These are phyloP conservation scores for Drosophila funebris DNA, from an alignment of 1,140 invertebrate species.

Conservation along the genomic window DNA sequence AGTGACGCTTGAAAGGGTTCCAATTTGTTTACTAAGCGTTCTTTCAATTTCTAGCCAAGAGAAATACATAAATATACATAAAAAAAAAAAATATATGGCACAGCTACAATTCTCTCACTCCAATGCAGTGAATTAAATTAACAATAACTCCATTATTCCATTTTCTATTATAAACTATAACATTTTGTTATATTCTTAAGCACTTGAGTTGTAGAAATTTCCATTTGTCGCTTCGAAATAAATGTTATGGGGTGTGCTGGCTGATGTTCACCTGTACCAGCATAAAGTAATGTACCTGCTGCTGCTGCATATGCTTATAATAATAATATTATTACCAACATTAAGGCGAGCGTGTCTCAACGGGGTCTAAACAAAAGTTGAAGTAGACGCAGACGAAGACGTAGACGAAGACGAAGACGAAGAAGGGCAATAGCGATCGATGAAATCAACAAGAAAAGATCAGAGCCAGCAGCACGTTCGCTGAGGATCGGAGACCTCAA, in stretches of 20 bases:
- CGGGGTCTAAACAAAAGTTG: slow-evolving; percentile 66
- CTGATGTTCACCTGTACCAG: slow-evolving; percentile 75
- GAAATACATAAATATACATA: not conserved
- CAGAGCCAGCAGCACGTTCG: slow-evolving; percentile 43
- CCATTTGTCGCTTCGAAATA: slow-evolving; percentile 13
- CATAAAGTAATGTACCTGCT: slow-evolving; percentile 79
- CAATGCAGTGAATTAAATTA: not conserved
- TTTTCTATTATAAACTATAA: too few relatives aligned
- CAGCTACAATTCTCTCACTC: not conserved
- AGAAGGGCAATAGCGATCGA: slow-evolving; percentile 20
- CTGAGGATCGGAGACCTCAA: slow-evolving; percentile 21
- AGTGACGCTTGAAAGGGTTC: slow-evolving; percentile 55
- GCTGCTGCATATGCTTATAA: slow-evolving; percentile 56
- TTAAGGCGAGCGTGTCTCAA: slow-evolving; percentile 61
- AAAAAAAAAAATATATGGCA: not conserved
- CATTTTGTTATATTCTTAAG: not conserved
- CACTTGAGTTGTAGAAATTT: slow-evolving; percentile 20
- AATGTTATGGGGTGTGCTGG: not conserved
- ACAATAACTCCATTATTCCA: too few relatives aligned
- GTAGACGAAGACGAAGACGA: not conserved
- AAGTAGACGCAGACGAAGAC: not conserved
- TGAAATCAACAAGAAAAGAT: slow-evolving; percentile 54
- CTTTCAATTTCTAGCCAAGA: not conserved
- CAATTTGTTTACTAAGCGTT: slow-evolving; percentile 42
- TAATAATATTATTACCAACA: slow-evolving; percentile 78